These are phyloP conservation scores for Lethrus apterus DNA, from an alignment of 1,140 invertebrate genomes.

Conservation along the genomic window DNA sequence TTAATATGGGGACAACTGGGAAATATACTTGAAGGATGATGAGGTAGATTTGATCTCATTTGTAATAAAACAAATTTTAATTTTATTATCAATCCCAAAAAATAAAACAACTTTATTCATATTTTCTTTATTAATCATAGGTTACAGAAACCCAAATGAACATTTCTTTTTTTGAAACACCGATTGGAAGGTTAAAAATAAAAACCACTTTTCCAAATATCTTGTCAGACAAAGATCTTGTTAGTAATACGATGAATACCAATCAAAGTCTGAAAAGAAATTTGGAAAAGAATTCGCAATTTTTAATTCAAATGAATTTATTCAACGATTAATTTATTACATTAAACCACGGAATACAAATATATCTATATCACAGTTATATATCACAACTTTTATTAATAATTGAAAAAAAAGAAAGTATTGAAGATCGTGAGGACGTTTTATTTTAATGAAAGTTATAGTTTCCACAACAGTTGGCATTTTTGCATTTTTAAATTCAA, in stretches of 20 bases:
- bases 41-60: no score
- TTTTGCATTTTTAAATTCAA: constrained; percentile 17
- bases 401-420: no score
- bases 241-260: constrained; percentile 6
- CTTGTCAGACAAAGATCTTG: constrained; percentile 21
- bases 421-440: no score
- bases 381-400: constrained; percentile 12
- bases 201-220: constrained; percentile 36
- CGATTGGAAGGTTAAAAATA: constrained; percentile 32
- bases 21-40: no score
- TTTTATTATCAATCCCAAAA: no score
- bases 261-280: constrained; percentile 28
- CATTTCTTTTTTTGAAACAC: background rate
- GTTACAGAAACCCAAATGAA: constrained; percentile 10
- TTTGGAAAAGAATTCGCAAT: constrained; percentile 28
- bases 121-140: constrained; percentile 8
- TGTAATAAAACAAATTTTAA: no score
- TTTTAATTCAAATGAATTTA: constrained; percentile 33
- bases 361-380: constrained; percentile 23
- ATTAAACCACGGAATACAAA: constrained; percentile 16
- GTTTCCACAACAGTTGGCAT: background rate
- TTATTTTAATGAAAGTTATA: no score
- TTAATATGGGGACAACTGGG: no score
- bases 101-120: constrained; percentile 14
- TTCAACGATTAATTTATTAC: constrained; percentile 25